Conservation (phyloP, 2,888 invertebrate species). For the Diadegma fenestrale region DNA sequence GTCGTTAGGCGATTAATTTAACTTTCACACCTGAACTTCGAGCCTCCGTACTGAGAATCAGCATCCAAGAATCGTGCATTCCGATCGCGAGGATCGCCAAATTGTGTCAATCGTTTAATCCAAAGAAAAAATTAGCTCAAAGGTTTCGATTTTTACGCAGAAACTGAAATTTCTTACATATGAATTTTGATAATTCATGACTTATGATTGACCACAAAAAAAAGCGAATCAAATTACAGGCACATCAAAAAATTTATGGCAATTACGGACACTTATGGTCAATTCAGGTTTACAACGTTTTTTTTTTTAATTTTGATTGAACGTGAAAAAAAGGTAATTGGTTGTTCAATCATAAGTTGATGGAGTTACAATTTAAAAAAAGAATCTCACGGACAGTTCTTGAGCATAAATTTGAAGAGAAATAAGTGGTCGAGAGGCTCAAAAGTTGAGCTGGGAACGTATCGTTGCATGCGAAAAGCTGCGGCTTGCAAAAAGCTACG, state of each 20-base stretch:
- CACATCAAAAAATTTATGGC: neutral
- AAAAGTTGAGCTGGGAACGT: neutral
- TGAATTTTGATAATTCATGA: neutral
- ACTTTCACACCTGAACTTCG: conserved; percentile 50
- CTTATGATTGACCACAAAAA: neutral
- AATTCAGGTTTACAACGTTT: neutral
- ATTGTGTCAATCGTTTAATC: neutral
- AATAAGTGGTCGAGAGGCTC: neutral
- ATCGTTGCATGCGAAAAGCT: neutral
- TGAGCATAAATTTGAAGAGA: neutral
- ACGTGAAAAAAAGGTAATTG: neutral
- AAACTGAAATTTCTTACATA: neutral
- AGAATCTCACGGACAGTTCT: neutral
- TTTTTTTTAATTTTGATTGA: neutral
- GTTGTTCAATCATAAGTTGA: neutral
- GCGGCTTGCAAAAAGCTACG: neutral
- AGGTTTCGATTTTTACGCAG: neutral
- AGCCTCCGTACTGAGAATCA: neutral
- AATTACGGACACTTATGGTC: neutral
- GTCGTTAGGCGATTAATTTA: conserved; percentile 49
- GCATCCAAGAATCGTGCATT: neutral
- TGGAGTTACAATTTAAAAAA: neutral
- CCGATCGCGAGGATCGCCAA: neutral
- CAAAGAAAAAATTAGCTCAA: neutral
- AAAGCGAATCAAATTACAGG: neutral